Evolutionary conservation across 2,888 invertebrate species (phyloP).

Genomic region (Mythimna impura): DNA sequence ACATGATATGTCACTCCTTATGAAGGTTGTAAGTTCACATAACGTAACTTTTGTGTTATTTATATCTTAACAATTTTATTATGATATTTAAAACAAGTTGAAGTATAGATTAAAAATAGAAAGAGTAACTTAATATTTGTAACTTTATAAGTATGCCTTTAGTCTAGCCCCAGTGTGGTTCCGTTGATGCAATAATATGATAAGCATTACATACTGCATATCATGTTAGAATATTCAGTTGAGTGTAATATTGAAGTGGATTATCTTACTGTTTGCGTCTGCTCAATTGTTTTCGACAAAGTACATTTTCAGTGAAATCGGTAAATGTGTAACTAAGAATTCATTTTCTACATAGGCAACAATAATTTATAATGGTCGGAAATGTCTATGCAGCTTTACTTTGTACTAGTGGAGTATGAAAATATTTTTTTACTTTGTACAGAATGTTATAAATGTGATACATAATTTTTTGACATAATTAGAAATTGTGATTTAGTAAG

Average conservation of each 20-base stretch:
- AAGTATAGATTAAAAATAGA: slow-evolving; percentile 81
- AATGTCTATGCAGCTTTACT: slow-evolving; percentile 83
- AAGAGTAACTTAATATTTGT: slow-evolving; percentile 79
- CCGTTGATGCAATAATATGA: slow-evolving; percentile 66
- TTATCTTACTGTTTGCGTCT: slow-evolving; percentile 57
- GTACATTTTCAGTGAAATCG: slow-evolving; percentile 65
- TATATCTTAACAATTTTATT: slow-evolving; percentile 85
- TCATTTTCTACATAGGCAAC: slow-evolving; percentile 69
- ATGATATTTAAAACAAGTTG: slow-evolving; percentile 83
- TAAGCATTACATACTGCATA: slow-evolving; percentile 72
- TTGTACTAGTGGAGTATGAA: slow-evolving; percentile 86
- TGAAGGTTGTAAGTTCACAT: slow-evolving; percentile 88
- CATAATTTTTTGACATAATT: slow-evolving; percentile 89
- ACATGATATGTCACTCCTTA: slow-evolving; percentile 83
- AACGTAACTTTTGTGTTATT: slow-evolving; percentile 87
- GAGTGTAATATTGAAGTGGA: slow-evolving; percentile 62
- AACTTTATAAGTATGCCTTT: slow-evolving; percentile 80
- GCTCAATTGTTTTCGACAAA: slow-evolving; percentile 68
- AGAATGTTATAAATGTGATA: slow-evolving; percentile 90
- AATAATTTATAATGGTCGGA: slow-evolving; percentile 65
- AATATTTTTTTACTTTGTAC: slow-evolving; percentile 90
- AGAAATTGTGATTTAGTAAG: slow-evolving; percentile 89
- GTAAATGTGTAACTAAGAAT: slow-evolving; percentile 63
- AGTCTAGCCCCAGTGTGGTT: slow-evolving; percentile 75
- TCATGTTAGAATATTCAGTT: slow-evolving; percentile 68